Evolutionary conservation across 1,140 invertebrate species (phyloP).

Genomic region (Lucilia sericata): DNA sequence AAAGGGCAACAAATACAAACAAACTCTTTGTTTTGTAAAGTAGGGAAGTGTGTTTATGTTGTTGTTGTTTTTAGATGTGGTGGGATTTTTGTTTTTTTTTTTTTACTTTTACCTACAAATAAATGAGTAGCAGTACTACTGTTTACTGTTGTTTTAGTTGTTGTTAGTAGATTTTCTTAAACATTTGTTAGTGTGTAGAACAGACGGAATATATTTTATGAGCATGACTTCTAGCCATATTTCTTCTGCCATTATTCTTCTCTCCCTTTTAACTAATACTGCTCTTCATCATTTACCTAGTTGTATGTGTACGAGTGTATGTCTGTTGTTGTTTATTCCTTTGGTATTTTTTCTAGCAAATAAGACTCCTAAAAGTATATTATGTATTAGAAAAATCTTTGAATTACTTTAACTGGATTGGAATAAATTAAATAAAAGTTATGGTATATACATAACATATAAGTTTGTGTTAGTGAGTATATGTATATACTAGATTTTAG

Average conservation of each 20-base stretch:
- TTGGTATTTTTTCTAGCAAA: constrained; percentile 21
- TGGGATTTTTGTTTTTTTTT: not conserved
- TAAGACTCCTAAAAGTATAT: constrained; percentile 32
- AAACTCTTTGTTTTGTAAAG: constrained; percentile 17
- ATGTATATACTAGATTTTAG: not conserved
- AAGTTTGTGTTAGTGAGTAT: not conserved
- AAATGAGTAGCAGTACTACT: not conserved
- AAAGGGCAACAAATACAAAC: not conserved
- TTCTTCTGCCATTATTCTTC: not conserved
- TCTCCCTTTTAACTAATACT: not conserved
- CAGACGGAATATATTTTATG: constrained; percentile 30
- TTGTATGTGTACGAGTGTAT: too few species aligned
- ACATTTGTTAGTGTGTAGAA: not conserved
- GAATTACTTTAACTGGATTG: constrained; percentile 12
- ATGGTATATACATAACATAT: not conserved
- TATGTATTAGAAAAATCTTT: constrained; percentile 32
- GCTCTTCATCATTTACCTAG: not conserved
- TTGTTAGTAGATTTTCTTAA: not conserved
- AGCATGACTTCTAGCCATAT: constrained; percentile 44
- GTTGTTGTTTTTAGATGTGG: constrained; percentile 25
- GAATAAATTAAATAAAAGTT: constrained; percentile 25
- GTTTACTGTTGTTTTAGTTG: constrained; percentile 22
- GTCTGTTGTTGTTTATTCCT: not conserved
- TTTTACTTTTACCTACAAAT: not conserved
- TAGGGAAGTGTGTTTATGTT: not conserved